Evolutionary conservation across 92 coral and sea anemone species (phyloP).

Genomic region (Muricea muricata): DNA sequence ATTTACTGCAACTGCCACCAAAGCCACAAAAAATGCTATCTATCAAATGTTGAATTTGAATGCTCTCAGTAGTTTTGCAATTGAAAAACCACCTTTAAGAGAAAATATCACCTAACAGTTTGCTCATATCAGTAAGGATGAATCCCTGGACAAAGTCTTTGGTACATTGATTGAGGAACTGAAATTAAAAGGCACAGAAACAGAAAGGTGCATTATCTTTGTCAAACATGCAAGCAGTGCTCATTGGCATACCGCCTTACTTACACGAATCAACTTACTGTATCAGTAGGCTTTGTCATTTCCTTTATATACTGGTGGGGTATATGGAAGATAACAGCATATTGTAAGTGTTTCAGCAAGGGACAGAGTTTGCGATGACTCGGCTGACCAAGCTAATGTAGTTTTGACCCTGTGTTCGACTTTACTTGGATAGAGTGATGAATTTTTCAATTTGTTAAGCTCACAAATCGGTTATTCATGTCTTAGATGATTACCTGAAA

Average conservation of each 20-base stretch:
- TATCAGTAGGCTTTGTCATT: no score
- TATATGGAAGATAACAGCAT: no score
- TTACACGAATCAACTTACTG: no score
- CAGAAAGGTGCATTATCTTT: constrained; percentile 38
- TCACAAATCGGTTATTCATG: no score
- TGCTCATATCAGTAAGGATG: background rate
- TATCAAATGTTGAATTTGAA: background rate
- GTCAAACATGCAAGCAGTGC: constrained; percentile 79
- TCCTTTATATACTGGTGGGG: no score
- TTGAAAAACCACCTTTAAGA: constrained; percentile 15
- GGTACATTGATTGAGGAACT: background rate
- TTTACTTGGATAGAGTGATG: no score
- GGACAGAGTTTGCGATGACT: no score
- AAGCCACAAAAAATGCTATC: background rate
- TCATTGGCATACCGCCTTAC: constrained; percentile 62
- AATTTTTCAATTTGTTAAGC: no score
- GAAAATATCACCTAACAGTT: background rate
- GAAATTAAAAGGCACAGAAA: background rate
- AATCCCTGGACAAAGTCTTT: background rate
- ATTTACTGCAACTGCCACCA: constrained; percentile 15
- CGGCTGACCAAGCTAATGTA: no score
- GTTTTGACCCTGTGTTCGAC: no score
- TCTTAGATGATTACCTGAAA: no score
- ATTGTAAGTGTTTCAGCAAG: no score
- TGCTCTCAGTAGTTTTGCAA: background rate